Evolutionary conservation across 2,888 invertebrate species (phyloP), one percentile per base, ranked within the genome.

Genomic region (Rotaria sp.): DNA sequence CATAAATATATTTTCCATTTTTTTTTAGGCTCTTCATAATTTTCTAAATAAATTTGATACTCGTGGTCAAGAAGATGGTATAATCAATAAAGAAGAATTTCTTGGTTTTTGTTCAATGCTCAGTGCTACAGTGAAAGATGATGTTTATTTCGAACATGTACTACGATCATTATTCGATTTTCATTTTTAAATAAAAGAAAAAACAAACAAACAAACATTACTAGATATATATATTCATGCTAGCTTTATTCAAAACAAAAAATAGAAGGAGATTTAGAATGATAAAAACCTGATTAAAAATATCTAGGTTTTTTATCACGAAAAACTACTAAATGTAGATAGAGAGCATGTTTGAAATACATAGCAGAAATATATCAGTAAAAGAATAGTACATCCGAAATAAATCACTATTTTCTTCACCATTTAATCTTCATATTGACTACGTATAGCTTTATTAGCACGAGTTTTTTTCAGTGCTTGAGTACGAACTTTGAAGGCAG

Each of bases 1-100:
- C 30, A 30, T 59, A 10, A 18, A 30, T 59, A 59, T 59, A 15
- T 8, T 10, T 30, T 2, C 8, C 30, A 11, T 75, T 26, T 75
- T 26, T 30, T 75, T 75, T 41, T 45, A 80, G 80, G 26, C 45
- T 11, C 38, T 80, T 26, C 38, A 3, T 5, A 45, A 41, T 8
- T 80, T 80, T 45, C n/a, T 80, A 11, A 80, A 45, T 45, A 80
- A 80, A 80, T 80, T 80, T 21, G 45, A 80, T 45, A 80, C 41
- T 11, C 45, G 15, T 26, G 80, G 80, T 45, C 41, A 80, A 80
- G n/a, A 80, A 45, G 45, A 80, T 80, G 80, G 80, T 45, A 26
- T n/a, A 10, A n/a, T 80, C 5, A 5, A 45, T 45, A 38, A 45
- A 80, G 80, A 45, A 3, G 80, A 80, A 45, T 80, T 80, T 80